Percentiles rank a stretch among this genome's conserved stretches.
Evolutionary conservation across 2,888 invertebrate species (phyloP).

Genomic region (Rapana venosa): DNA sequence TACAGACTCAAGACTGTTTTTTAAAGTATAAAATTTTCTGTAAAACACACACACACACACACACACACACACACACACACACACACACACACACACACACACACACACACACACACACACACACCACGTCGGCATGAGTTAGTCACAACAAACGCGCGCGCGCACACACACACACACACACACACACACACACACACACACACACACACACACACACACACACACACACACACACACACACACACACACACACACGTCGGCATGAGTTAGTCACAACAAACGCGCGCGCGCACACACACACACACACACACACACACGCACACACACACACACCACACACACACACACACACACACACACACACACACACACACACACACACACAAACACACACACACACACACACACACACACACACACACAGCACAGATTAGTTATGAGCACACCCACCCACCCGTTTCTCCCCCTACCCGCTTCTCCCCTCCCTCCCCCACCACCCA

Average conservation of each 20-base stretch:
- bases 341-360: neutral
- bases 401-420: neutral
- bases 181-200: conserved; percentile 32
- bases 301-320: neutral
- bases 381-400: neutral
- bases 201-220: conserved; percentile 30
- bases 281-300: conserved; percentile 3
- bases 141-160: neutral
- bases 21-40: too few species aligned
- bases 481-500: too few species aligned
- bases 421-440: too few species aligned
- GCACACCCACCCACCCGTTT: too few species aligned
- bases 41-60: neutral
- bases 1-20: too few species aligned
- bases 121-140: neutral
- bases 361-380: too few species aligned
- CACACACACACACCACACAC: neutral
- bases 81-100: too few species aligned
- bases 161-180: conserved; percentile 12
- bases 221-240: conserved; percentile 22
- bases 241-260: conserved; percentile 15
- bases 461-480: too few species aligned
- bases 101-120: too few species aligned
- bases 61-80: neutral
- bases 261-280: too few species aligned